phyloP scores from a whole-genome alignment of 2,113 vertebrate species.

The Ifrita kowaldi region DNA sequence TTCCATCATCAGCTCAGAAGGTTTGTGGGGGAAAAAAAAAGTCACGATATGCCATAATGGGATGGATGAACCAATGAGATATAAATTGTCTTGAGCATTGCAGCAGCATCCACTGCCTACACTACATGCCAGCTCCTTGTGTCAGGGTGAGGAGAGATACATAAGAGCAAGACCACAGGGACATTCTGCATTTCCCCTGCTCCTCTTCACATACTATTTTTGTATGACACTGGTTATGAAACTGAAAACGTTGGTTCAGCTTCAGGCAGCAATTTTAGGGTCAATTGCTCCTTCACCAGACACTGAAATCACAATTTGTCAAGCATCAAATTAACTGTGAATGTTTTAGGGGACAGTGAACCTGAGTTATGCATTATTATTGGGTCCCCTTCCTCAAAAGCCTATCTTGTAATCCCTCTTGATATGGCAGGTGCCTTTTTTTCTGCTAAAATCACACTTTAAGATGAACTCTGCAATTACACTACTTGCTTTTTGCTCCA shows the following conservation, averaged over 20 bases:
- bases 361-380: not conserved
- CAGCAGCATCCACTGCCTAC: not conserved
- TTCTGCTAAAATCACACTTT: not conserved
- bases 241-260: conserved; percentile 25
- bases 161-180: not conserved
- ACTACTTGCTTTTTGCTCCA: not conserved
- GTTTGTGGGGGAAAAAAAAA: not conserved
- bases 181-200: not conserved
- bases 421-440: not conserved
- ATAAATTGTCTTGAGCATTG: not conserved
- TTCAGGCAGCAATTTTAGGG: conserved; percentile 58
- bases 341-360: not conserved
- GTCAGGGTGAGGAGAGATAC: not conserved
- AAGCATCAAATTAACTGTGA: conserved; percentile 35
- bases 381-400: not conserved
- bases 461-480: not conserved
- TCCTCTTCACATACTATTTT: not conserved
- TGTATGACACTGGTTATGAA: not conserved
- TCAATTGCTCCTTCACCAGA: conserved; percentile 50
- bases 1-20: not conserved
- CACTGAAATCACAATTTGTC: conserved; percentile 44
- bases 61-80: not conserved
- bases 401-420: not conserved
- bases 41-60: not conserved
- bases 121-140: not conserved